Base-by-base conservation (phyloP, 2,888 invertebrate species). In the Papilio demoleus region DNA sequence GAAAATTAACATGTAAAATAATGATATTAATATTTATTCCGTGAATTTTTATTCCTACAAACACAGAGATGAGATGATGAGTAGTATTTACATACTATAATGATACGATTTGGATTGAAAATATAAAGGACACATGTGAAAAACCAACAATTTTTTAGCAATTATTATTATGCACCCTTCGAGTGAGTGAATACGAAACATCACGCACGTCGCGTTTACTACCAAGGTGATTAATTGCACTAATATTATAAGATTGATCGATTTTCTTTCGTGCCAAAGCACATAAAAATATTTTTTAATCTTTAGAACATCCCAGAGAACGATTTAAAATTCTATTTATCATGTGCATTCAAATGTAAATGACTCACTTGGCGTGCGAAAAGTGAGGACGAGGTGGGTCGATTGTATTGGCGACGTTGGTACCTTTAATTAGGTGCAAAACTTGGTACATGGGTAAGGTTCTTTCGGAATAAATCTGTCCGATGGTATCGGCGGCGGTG, bases 291-390 rank as follows among this genome's bases (percentile, higher is more conserved):
- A 78, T 80, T 79, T 81, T 83, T 85, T 84, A 79, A 81, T 77
- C 75, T 77, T 75, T 70, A 71, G 76, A 83, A 81, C 74, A 75
- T 81, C 76, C 78, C 80, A 77, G 72, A 78, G 76, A 81, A 80
- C 84, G 81, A 82, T 88, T 91, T 89, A 88, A 88, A 88, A 85
- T 77, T 70, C 76, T 81, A 89, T 90, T 88, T 86, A 85, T 90
- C 86, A 88, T 78, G 72, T 77, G 63, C 76, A 80, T 84, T 81
- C 73, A 79, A 74, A 81, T 80, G 79, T 76, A 83, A 80, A 87
- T 88, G 83, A 74, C 79, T 81, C 81, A 79, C 67, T 70, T 83
- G 81, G 81, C 87, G 88, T 89, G 88, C 80, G 88, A 90, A 86
- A 67, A 71, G 66, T 34, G 73, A 74, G 75, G 72, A 76, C 74